Conservation (phyloP, 1,140 invertebrate species). For the Daktulosphaira vitifoliae region DNA sequence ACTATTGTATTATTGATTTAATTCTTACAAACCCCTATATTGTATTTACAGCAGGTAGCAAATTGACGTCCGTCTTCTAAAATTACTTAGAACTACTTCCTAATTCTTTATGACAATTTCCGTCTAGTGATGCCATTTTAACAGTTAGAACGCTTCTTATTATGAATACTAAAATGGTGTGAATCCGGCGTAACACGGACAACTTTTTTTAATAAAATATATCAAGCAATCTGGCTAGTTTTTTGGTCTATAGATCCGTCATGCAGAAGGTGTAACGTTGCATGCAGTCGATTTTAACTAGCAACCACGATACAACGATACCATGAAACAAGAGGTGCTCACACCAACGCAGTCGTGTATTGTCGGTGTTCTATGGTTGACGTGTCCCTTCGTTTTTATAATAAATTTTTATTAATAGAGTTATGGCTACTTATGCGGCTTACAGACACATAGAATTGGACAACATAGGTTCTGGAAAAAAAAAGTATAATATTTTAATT, state of each 20-base stretch:
- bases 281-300: constrained; percentile 24
- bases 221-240: constrained; percentile 5
- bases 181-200: not conserved
- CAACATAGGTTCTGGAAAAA: constrained; percentile 60
- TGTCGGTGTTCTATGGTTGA: constrained; percentile 7
- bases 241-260: constrained; percentile 3
- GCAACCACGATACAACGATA: constrained; percentile 9
- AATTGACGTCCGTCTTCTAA: too few species aligned
- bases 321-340: constrained; percentile 9
- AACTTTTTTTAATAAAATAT: constrained; percentile 3
- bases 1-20: too few species aligned
- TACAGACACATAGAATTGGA: constrained; percentile 62
- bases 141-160: constrained; percentile 27
- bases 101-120: not conserved
- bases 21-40: too few species aligned
- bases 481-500: constrained; percentile 48
- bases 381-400: constrained; percentile 15
- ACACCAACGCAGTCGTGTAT: constrained; percentile 2
- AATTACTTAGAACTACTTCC: constrained; percentile 16
- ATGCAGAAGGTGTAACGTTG: constrained; percentile 9
- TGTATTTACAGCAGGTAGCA: too few species aligned
- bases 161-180: constrained; percentile 9
- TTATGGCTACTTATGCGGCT: constrained; percentile 58
- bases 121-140: constrained; percentile 15
- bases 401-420: not conserved